Evolutionary conservation across 35 echinoderm and acorn worm genomes (phyloP), one percentile per base, ranked within the genome.

Genomic region (Holothuria glaberrima): DNA sequence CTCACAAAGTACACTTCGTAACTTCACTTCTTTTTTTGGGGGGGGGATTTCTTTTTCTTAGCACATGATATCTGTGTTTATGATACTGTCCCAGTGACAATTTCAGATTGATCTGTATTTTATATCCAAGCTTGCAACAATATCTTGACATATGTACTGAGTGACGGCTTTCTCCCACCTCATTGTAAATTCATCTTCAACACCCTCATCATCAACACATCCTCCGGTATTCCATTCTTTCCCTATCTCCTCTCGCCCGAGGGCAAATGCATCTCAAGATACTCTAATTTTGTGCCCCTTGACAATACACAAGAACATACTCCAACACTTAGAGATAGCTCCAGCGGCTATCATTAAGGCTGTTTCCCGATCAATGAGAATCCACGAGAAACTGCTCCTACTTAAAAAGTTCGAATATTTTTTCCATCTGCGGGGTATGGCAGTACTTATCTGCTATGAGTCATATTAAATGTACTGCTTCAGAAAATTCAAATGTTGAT

Each of bases 231-330:
- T 75, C 44, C 44, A 19, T 22, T 45, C 71, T 75, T 21, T 75
- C 71, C 28, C 32, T 32, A 75, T 38, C 44, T 33, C 16, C 6
- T 22, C 71, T n/a, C 71, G 17, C 71, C 33, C 33, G 50, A n/a
- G 71, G 71, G 71, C 30, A 32, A 75, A 38, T 17, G 44, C 71
- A 41, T 75, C 71, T 75, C 71, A 75, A 75, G 71, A 75, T 75
- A 75, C 22, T 34, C 71, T 75, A 32, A 48, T 75, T 75, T 75
- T 41, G 33, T 32, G 32, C 71, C 71, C 44, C 71, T 75, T 38
- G 71, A 75, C 71, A 75, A 75, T 75, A 75, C 71, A 75, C 34
- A 21, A 75, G 71, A 31, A 38, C 71, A 32, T n/a, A 75, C 31
- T 75, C 71, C 34, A 7, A 75, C 71, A 34, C 71, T 75, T 75